These are phyloP conservation scores for Dufourea novaeangliae DNA, from an alignment of 1,140 invertebrate species.

Conservation along the genomic window DNA sequence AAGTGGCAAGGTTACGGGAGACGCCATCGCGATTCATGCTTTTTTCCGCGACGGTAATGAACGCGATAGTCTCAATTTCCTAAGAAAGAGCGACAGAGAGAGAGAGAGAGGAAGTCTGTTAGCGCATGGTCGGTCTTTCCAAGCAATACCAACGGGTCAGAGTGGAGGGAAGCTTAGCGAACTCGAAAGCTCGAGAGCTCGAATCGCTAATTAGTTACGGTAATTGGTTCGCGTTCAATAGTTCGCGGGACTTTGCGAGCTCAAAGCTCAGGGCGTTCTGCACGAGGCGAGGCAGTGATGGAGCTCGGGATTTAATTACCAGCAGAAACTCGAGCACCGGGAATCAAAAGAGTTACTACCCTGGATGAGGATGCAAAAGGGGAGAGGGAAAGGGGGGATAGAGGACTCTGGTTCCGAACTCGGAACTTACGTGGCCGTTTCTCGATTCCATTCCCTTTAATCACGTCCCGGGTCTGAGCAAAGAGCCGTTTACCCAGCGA, in stretches of 20 bases:
- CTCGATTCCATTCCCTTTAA: conserved; percentile 44
- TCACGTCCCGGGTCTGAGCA: conserved; percentile 22
- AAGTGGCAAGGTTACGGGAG: conserved; percentile 6
- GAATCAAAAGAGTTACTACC: conserved; percentile 48
- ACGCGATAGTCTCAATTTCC: not conserved
- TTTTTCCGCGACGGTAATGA: not conserved
- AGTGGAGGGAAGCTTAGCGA: too few relatives aligned
- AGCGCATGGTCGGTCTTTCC: not conserved
- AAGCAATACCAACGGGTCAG: conserved; percentile 25
- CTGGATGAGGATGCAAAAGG: not conserved
- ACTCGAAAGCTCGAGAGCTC: conserved; percentile 57
- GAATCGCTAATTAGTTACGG: conserved; percentile 69
- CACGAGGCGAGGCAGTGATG: conserved; percentile 35
- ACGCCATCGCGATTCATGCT: conserved; percentile 6
- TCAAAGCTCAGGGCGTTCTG: conserved; percentile 53
- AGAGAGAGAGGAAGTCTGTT: not conserved
- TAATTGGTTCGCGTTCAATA: conserved; percentile 69
- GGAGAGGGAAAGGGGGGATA: not conserved
- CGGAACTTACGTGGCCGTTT: conserved; percentile 44
- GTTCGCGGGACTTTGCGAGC: conserved; percentile 62
- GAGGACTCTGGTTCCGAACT: conserved; percentile 20
- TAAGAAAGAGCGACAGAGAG: not conserved
- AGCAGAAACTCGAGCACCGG: conserved; percentile 42
- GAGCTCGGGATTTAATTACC: conserved; percentile 64
- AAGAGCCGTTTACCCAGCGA: conserved; percentile 38